phyloP scores from a whole-genome alignment of 2,797 vertebrate species.

The Melanotaenia maccullochi region DNA sequence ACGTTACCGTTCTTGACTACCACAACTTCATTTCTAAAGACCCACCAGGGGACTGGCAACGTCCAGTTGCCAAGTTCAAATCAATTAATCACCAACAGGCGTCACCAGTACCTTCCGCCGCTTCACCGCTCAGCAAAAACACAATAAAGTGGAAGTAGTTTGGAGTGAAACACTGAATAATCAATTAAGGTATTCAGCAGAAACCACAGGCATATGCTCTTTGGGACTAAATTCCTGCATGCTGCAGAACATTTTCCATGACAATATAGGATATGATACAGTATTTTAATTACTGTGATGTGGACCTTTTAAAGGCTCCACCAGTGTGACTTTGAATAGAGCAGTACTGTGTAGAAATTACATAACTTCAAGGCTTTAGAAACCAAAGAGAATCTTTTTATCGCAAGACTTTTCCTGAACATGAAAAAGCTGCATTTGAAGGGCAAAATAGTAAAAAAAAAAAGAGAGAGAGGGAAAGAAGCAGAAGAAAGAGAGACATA shows the following conservation, averaged over 20 bases:
- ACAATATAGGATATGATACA: not conserved
- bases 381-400: not conserved
- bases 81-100: slow-evolving; percentile 48
- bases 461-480: slow-evolving; percentile 6
- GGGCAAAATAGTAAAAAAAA: not conserved
- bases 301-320: not conserved
- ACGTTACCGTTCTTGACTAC: slow-evolving; percentile 54
- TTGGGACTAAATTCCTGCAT: not conserved
- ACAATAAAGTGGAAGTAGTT: slow-evolving; percentile 51
- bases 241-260: not conserved
- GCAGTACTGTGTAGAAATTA: not conserved
- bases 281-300: no score
- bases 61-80: slow-evolving; percentile 54
- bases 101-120: slow-evolving; percentile 50
- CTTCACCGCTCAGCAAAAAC: slow-evolving; percentile 16
- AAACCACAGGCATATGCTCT: slow-evolving; percentile 11
- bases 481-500: slow-evolving; percentile 10
- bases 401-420: slow-evolving; percentile 46
- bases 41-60: slow-evolving; percentile 39
- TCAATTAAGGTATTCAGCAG: slow-evolving; percentile 13
- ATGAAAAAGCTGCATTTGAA: slow-evolving; percentile 61
- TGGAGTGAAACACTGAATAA: slow-evolving; percentile 37
- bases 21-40: slow-evolving; percentile 41
- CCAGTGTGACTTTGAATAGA: not conserved
- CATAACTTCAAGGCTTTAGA: not conserved